A percentile compares a stretch with the other conserved stretches of the same genome.
Conservation (phyloP, 2,888 invertebrate species). For the Ornithoptera priamus region DNA sequence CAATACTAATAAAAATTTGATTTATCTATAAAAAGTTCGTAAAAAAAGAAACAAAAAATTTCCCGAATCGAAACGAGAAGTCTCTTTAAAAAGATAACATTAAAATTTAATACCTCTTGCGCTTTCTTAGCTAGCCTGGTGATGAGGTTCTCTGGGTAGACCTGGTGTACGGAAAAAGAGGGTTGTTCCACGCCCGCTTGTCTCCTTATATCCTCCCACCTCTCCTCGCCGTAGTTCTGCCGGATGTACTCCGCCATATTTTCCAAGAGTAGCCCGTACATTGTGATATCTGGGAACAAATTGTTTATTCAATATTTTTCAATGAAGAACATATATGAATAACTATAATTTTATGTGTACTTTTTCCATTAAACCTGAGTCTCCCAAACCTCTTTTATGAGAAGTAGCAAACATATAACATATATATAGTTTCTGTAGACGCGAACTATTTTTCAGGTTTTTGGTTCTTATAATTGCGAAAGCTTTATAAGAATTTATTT, state of each 20-base stretch:
- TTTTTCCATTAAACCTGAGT: not conserved
- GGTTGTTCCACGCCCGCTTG: slow-evolving; percentile 93
- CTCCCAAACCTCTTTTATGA: not conserved
- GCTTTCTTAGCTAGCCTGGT: slow-evolving; percentile 91
- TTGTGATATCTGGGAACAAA: slow-evolving; percentile 60
- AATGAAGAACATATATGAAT: not conserved
- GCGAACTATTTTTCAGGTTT: not conserved
- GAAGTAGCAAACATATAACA: not conserved
- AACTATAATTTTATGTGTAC: not conserved
- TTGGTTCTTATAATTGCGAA: too few species aligned
- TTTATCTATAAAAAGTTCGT: too few species aligned
- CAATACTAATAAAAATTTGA: too few species aligned
- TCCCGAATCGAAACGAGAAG: too few species aligned
- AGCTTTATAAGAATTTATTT: too few species aligned
- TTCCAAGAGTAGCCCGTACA: slow-evolving; percentile 98
- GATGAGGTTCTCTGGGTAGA: slow-evolving; percentile 94
- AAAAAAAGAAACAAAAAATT: too few species aligned
- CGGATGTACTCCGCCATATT: slow-evolving; percentile 96
- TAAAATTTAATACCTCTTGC: slow-evolving; percentile 82
- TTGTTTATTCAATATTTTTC: not conserved
- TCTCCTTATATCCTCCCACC: slow-evolving; percentile 94
- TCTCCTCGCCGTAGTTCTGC: slow-evolving; percentile 95
- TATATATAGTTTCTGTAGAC: not conserved
- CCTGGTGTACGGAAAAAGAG: slow-evolving; percentile 93
- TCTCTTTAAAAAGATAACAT: too few species aligned